A percentile compares a stretch with the other conserved stretches of the same genome.
Evolutionary conservation across 92 coral and sea anemone genomes (phyloP).

Genomic region (Bergia puertoricense): DNA sequence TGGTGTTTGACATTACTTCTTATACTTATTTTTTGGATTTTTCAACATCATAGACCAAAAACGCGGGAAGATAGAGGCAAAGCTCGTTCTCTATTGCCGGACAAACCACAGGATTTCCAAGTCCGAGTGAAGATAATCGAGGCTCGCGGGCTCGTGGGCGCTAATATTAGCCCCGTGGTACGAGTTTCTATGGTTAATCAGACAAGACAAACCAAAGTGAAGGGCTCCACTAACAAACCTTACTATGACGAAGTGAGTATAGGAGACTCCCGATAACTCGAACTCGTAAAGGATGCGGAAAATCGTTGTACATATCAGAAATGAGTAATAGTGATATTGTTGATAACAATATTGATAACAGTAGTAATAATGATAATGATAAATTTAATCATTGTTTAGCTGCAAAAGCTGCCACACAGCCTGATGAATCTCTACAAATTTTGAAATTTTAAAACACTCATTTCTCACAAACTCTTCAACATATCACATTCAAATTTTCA

Average conservation of each 20-base stretch:
- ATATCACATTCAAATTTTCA: no score
- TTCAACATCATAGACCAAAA: background rate
- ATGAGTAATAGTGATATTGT: no score
- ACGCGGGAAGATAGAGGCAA: constrained; percentile 6
- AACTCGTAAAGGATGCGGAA: no score
- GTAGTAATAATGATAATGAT: no score
- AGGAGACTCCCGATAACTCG: background rate
- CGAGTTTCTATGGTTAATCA: constrained; percentile 78
- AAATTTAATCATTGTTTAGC: no score
- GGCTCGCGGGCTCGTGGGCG: constrained; percentile 91
- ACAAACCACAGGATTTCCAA: constrained; percentile 55
- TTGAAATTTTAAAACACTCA: no score
- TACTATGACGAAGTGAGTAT: constrained; percentile 85
- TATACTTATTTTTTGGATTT: background rate
- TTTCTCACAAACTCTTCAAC: no score
- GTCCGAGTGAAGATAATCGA: constrained; percentile 90
- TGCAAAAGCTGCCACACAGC: no score
- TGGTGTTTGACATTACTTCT: background rate
- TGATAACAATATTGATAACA: no score
- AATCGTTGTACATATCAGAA: no score
- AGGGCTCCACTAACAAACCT: constrained; percentile 88
- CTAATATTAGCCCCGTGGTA: constrained; percentile 94
- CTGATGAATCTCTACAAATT: no score
- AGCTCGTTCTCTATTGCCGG: constrained; percentile 14
- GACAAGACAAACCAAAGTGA: constrained; percentile 87